phyloP scores from a whole-genome alignment of 2,113 vertebrate species.

The Centropus unirufus region DNA sequence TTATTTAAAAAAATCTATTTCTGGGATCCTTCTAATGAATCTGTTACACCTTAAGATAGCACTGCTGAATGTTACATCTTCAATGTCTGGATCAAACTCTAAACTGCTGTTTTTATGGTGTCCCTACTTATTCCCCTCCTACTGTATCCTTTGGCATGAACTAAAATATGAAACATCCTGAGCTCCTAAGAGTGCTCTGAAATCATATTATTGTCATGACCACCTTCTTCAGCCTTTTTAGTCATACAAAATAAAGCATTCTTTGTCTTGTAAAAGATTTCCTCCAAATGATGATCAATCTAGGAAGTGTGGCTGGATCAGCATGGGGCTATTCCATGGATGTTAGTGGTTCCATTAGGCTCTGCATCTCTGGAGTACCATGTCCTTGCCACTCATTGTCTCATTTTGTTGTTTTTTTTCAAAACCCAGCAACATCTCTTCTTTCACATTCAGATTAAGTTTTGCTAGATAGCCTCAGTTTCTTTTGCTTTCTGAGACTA shows the following conservation, averaged over 20 bases:
- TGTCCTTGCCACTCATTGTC: neutral
- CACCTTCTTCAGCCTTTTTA: neutral
- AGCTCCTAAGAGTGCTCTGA: neutral
- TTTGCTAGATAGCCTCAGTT: neutral
- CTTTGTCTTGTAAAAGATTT: neutral
- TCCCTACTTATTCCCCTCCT: neutral
- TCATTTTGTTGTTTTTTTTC: neutral
- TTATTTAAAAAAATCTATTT: neutral
- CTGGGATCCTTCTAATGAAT: neutral
- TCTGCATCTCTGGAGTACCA: neutral
- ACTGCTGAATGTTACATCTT: neutral
- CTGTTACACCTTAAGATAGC: neutral
- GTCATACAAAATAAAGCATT: neutral
- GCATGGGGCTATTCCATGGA: neutral
- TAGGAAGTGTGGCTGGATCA: neutral
- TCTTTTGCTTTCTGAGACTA: neutral
- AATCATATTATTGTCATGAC: neutral
- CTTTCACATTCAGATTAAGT: neutral
- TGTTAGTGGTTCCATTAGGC: neutral
- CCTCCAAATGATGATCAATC: neutral
- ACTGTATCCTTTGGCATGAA: neutral
- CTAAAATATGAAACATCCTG: neutral
- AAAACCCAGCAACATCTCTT: neutral
- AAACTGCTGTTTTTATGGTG: neutral
- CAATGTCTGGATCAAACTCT: neutral